Percentiles rank a stretch among this genome's conserved stretches.
Conservation (phyloP, 2,797 vertebrate genomes). For the Falco columbarius region DNA sequence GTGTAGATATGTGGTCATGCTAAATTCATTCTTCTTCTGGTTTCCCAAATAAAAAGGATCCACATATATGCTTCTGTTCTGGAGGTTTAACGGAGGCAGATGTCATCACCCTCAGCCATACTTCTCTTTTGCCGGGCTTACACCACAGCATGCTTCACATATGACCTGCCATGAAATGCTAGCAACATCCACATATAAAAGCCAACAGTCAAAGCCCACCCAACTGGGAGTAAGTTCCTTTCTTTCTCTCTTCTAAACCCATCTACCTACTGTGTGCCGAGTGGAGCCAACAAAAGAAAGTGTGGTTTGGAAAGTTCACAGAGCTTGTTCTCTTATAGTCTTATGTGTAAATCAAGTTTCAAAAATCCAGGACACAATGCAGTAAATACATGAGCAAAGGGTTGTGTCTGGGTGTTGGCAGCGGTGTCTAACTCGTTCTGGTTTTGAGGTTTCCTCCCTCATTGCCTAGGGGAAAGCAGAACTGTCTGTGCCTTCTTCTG, state of each 20-base stretch:
- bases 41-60: background rate
- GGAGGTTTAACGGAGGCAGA: background rate
- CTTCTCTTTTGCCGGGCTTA: background rate
- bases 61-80: background rate
- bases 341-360: background rate
- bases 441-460: background rate
- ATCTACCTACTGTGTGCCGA: background rate
- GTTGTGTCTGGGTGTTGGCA: background rate
- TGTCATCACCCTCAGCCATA: background rate
- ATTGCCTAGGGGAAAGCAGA: background rate
- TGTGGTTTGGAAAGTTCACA: background rate
- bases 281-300: background rate
- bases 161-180: background rate
- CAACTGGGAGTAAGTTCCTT: background rate
- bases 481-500: background rate
- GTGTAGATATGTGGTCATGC: background rate
- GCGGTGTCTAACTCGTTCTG: background rate
- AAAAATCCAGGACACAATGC: background rate
- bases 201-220: background rate
- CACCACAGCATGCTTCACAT: background rate
- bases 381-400: background rate
- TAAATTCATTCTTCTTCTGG: background rate
- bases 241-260: background rate
- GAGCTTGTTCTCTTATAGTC: background rate
- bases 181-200: background rate